Evolutionary conservation across 2,888 invertebrate species (phyloP).

Genomic region (Himalopsyche tibetana): DNA sequence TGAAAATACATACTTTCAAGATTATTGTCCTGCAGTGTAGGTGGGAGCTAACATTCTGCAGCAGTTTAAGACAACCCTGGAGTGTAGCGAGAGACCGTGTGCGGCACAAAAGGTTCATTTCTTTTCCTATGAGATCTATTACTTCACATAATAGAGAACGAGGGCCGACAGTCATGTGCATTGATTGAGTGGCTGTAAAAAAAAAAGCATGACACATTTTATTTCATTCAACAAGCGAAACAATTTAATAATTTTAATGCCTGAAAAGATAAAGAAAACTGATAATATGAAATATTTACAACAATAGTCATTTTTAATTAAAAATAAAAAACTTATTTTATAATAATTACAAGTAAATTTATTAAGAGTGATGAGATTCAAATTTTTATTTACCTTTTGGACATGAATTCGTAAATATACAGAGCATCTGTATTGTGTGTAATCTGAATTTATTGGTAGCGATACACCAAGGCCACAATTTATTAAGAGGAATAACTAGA

Average conservation of each 20-base stretch:
- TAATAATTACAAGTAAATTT: too few relatives aligned
- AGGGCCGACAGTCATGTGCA: slow-evolving; percentile 71
- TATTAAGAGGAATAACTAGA: slow-evolving; percentile 78
- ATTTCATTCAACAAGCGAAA: slow-evolving; percentile 2
- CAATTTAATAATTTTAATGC: background rate
- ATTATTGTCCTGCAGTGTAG: slow-evolving; percentile 80
- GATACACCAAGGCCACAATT: slow-evolving; percentile 83
- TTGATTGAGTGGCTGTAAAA: slow-evolving; percentile 73
- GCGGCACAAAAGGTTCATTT: slow-evolving; percentile 75
- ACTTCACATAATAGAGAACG: slow-evolving; percentile 75
- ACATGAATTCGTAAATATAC: slow-evolving; percentile 81
- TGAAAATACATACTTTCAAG: slow-evolving; percentile 76
- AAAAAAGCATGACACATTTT: slow-evolving; percentile 41
- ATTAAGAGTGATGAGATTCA: background rate
- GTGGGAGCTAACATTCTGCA: slow-evolving; percentile 76
- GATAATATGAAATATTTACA: too few relatives aligned
- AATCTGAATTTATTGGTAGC: slow-evolving; percentile 76
- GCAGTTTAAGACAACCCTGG: slow-evolving; percentile 73
- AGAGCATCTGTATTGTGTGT: slow-evolving; percentile 78
- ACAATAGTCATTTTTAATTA: too few relatives aligned
- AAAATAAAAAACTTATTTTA: too few relatives aligned
- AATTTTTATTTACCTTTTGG: slow-evolving; percentile 74
- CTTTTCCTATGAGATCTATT: slow-evolving; percentile 73
- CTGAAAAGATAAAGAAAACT: background rate
- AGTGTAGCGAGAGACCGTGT: slow-evolving; percentile 72